Conservation (phyloP, 2,797 vertebrate species). For the Takifugu ocellatus region DNA sequence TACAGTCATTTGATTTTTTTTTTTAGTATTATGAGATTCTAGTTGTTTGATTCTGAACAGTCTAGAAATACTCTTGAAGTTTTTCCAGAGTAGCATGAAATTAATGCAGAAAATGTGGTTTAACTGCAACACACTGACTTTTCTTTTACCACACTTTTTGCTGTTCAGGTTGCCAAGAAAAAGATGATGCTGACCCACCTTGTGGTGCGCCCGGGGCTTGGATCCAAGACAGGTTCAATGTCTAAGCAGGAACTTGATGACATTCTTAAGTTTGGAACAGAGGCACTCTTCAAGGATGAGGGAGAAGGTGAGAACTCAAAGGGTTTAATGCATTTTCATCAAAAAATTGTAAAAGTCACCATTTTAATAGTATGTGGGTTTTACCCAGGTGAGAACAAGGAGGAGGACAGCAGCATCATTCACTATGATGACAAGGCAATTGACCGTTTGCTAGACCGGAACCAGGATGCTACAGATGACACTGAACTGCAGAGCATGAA, state of each 20-base stretch:
- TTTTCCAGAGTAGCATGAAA: too few species aligned
- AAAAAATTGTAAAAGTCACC: neutral
- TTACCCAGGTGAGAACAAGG: slow-evolving; percentile 85
- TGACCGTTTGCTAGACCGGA: slow-evolving; percentile 88
- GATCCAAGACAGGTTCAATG: slow-evolving; percentile 98
- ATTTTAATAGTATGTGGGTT: neutral
- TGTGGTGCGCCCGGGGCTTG: slow-evolving; percentile 93
- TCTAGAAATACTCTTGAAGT: too few species aligned
- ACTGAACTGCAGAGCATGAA: slow-evolving; percentile 98
- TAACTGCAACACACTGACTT: neutral
- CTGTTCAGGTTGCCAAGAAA: slow-evolving; percentile 89
- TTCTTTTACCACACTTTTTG: neutral
- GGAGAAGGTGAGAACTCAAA: slow-evolving; percentile 48
- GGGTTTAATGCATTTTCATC: accelerated
- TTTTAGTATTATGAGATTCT: too few species aligned
- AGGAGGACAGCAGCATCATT: slow-evolving; percentile 95
- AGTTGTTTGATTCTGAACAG: too few species aligned
- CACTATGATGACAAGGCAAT: slow-evolving; percentile 98
- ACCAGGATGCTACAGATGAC: slow-evolving; percentile 94
- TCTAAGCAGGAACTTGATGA: slow-evolving; percentile 98
- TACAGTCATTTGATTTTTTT: too few species aligned
- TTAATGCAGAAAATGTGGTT: too few species aligned
- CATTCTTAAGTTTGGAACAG: slow-evolving; percentile 97
- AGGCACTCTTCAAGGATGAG: slow-evolving; percentile 94
- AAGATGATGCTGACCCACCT: slow-evolving; percentile 99